Conservation (phyloP, 2,113 vertebrate species). For the Chionodraco myersi region DNA sequence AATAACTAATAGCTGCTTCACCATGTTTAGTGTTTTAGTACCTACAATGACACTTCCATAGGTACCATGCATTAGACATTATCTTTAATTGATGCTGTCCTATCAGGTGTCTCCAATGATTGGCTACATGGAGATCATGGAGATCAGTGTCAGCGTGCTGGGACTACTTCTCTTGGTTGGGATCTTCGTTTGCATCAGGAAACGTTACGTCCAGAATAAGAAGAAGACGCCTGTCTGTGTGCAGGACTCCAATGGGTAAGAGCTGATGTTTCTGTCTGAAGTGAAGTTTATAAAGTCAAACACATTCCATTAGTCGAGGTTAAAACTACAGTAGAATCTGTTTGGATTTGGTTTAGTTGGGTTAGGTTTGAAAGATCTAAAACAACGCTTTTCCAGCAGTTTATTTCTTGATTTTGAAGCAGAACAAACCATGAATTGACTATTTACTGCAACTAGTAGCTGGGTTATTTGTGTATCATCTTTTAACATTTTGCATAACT, state of each 20-base stretch:
- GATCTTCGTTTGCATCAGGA: conserved; percentile 80
- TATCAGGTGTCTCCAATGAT: conserved; percentile 45
- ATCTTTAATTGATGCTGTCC: background rate
- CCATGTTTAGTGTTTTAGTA: no score
- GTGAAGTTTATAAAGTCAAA: no score
- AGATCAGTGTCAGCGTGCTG: conserved; percentile 79
- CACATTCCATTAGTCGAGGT: background rate
- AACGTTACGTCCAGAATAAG: conserved; percentile 83
- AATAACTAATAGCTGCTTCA: no score
- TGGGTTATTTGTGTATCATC: no score
- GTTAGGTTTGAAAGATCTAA: no score
- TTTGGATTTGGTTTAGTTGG: no score
- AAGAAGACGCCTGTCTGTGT: conserved; percentile 87
- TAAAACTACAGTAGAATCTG: no score
- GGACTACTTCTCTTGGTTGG: conserved; percentile 76
- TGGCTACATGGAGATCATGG: conserved; percentile 84
- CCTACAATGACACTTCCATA: no score
- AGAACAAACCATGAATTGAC: no score
- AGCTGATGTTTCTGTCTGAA: background rate
- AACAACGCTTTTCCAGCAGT: background rate
- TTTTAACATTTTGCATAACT: no score
- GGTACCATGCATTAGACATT: background rate
- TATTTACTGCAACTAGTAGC: no score
- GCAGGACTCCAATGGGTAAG: conserved; percentile 90
- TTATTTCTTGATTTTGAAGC: no score